Conservation (phyloP, 2,888 invertebrate genomes). For the Notodromas monacha region DNA sequence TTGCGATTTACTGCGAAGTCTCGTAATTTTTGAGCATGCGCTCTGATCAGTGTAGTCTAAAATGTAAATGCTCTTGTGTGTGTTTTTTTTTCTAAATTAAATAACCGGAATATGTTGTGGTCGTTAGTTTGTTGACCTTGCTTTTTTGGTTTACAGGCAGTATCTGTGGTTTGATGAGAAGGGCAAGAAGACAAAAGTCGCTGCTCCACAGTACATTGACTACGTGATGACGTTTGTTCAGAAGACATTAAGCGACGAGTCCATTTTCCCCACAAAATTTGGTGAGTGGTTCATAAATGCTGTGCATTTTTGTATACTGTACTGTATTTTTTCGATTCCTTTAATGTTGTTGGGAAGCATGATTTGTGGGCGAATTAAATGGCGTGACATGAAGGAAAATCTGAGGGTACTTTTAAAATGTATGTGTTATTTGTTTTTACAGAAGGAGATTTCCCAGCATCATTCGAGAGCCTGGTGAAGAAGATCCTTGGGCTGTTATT, state of each 20-base stretch:
- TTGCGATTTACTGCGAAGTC: too few relatives aligned
- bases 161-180: conserved; percentile 97
- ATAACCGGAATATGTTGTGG: not conserved
- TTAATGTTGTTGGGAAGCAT: too few relatives aligned
- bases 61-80: too few relatives aligned
- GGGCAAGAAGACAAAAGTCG: conserved; percentile 83
- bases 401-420: too few relatives aligned
- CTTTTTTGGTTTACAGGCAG: conserved; percentile 25
- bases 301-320: conserved; percentile 6
- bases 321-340: too few relatives aligned
- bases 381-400: too few relatives aligned
- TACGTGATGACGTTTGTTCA: conserved; percentile 95
- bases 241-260: conserved; percentile 83
- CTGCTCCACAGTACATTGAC: conserved; percentile 92
- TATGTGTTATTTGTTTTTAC: conserved; percentile 15
- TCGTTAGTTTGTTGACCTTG: conserved; percentile 6
- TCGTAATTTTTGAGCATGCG: too few relatives aligned
- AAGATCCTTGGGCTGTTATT: conserved; percentile 83
- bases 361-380: too few relatives aligned
- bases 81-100: too few relatives aligned
- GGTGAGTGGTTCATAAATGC: too few relatives aligned
- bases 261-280: conserved; percentile 90
- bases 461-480: conserved; percentile 74
- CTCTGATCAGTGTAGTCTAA: too few relatives aligned
- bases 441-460: conserved; percentile 75